These are phyloP conservation scores for Ochlodes sylvanus DNA, from an alignment of 2,888 invertebrate species.

Conservation along the genomic window DNA sequence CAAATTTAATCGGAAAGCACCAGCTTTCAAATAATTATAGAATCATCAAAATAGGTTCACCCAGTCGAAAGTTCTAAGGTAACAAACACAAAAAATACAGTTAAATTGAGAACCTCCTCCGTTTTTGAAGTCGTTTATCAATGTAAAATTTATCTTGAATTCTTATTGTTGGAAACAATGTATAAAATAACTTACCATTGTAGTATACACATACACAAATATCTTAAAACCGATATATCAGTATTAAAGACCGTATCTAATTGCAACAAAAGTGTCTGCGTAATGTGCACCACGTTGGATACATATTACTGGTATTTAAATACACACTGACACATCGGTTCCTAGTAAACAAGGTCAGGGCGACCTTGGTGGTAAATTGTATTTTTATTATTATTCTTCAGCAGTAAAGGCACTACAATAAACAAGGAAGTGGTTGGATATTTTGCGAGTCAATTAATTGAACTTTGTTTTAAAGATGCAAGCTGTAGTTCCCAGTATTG, in stretches of 20 bases:
- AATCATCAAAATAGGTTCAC: too few relatives aligned
- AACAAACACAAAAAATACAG: too few relatives aligned
- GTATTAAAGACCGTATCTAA: conserved; percentile 25
- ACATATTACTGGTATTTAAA: conserved; percentile 50
- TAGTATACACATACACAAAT: neutral
- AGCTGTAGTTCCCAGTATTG: conserved; percentile 52
- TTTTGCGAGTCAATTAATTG: conserved; percentile 62
- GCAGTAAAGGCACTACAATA: conserved; percentile 71
- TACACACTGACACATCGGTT: conserved; percentile 68
- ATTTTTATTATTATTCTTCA: conserved; percentile 74
- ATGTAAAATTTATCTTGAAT: neutral
- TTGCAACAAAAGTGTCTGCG: conserved; percentile 44
- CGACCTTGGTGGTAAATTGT: conserved; percentile 72
- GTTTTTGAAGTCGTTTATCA: too few relatives aligned
- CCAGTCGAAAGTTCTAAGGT: too few relatives aligned
- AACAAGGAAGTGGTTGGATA: conserved; percentile 74
- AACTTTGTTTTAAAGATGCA: conserved; percentile 59
- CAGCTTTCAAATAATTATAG: too few relatives aligned
- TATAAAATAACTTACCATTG: neutral
- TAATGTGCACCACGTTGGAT: conserved; percentile 45
- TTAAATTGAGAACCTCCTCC: too few relatives aligned
- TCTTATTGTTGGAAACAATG: neutral
- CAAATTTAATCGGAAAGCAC: too few relatives aligned
- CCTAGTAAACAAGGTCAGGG: conserved; percentile 77
- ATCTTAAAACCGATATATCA: neutral